Conservation (phyloP, 2,113 vertebrate species). For the Protobothrops flavoviridis region DNA sequence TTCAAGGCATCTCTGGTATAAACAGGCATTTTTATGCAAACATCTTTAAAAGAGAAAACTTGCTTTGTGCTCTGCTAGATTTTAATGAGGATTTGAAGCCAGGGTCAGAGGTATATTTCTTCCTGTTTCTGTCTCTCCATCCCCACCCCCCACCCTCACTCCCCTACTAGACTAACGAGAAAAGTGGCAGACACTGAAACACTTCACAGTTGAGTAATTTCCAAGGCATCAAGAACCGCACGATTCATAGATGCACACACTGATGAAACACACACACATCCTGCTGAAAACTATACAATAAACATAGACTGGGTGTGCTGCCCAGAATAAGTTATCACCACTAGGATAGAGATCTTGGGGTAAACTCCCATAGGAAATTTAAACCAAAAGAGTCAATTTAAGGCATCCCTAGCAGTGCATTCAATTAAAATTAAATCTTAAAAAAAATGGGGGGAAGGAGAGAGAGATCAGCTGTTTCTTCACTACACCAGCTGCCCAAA, state of each 20-base stretch:
- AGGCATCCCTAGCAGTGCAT: slow-evolving; percentile 61
- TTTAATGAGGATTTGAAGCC: slow-evolving; percentile 75
- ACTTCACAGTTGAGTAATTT: slow-evolving; percentile 78
- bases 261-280: slow-evolving; percentile 7
- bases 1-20: slow-evolving; percentile 56
- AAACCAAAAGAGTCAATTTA: slow-evolving; percentile 69
- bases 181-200: slow-evolving; percentile 78
- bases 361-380: slow-evolving; percentile 69
- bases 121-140: not conserved
- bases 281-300: slow-evolving; percentile 53
- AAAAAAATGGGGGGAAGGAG: slow-evolving; percentile 41
- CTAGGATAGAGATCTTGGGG: slow-evolving; percentile 67
- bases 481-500: slow-evolving; percentile 58
- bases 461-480: slow-evolving; percentile 59
- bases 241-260: slow-evolving; percentile 51
- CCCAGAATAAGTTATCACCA: slow-evolving; percentile 79
- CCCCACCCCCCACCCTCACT: not conserved
- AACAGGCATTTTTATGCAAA: slow-evolving; percentile 63
- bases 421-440: slow-evolving; percentile 74
- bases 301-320: slow-evolving; percentile 61
- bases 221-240: slow-evolving; percentile 70
- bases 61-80: slow-evolving; percentile 65
- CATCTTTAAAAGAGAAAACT: slow-evolving; percentile 75
- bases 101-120: slow-evolving; percentile 72
- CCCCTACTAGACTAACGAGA: slow-evolving; percentile 76